phyloP scores from a whole-genome alignment of 2,797 vertebrate genomes.

The Leptatherina wallacei region DNA sequence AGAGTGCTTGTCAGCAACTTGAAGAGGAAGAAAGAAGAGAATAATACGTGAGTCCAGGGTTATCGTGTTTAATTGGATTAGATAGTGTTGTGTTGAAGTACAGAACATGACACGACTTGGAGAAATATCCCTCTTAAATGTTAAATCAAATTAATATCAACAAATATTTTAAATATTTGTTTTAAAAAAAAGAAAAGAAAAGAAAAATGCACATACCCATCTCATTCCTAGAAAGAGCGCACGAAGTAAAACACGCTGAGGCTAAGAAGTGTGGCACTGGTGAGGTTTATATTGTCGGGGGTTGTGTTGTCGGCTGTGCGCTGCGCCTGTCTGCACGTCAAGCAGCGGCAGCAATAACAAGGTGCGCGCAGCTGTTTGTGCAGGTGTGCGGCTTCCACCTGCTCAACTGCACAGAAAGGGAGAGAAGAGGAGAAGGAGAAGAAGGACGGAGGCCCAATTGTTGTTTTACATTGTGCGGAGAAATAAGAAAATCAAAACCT shows the following conservation, averaged over 20 bases:
- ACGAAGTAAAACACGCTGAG: conserved; percentile 24
- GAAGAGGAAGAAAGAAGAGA: conserved; percentile 68
- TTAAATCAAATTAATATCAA: not conserved
- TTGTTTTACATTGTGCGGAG: conserved; percentile 17
- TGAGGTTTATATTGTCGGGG: conserved; percentile 39
- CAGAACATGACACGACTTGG: conserved; percentile 58
- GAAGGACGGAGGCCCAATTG: not conserved
- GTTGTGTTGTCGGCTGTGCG: conserved; percentile 53
- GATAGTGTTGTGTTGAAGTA: conserved; percentile 78
- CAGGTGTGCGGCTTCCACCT: conserved; percentile 78
- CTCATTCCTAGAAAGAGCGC: not conserved
- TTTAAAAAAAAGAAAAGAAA: no score
- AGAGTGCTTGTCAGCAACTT: conserved; percentile 81
- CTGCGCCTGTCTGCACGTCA: conserved; percentile 69
- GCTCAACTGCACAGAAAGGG: conserved; percentile 42
- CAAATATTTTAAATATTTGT: not conserved
- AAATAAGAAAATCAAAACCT: conserved; percentile 27
- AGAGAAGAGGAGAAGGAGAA: not conserved
- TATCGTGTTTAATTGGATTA: conserved; percentile 87
- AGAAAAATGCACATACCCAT: no score
- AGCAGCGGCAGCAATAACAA: conserved; percentile 72
- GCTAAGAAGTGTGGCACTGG: conserved; percentile 18
- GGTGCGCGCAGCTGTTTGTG: conserved; percentile 75
- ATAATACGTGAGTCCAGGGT: conserved; percentile 76
- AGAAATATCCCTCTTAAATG: conserved; percentile 1